These are phyloP conservation scores for Elysia chlorotica DNA, from an alignment of 1,140 invertebrate genomes.

Conservation along the genomic window DNA sequence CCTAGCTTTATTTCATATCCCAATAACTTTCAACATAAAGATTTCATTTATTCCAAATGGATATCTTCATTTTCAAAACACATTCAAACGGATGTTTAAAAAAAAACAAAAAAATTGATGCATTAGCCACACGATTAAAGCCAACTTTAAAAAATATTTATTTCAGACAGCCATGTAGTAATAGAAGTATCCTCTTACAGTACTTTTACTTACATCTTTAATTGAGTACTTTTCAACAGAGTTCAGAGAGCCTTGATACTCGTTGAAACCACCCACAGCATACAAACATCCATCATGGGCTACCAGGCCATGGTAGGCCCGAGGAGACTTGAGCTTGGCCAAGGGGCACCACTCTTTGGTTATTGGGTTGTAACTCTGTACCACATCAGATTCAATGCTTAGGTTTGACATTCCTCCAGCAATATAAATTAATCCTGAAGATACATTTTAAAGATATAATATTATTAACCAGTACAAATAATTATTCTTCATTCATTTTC, in stretches of 20 bases:
- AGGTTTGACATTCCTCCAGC: slow-evolving; percentile 86
- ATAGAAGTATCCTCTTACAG: not conserved
- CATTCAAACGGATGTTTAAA: not conserved
- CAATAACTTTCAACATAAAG: not conserved
- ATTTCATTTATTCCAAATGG: not conserved
- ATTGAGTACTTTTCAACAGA: slow-evolving; percentile 89
- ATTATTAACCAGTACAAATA: no score
- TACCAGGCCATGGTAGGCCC: slow-evolving; percentile 85
- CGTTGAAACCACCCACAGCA: slow-evolving; percentile 85
- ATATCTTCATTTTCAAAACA: not conserved
- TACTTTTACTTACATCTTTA: slow-evolving; percentile 70
- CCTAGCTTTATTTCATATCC: no score
- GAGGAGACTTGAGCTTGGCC: slow-evolving; percentile 76
- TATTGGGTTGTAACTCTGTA: slow-evolving; percentile 78
- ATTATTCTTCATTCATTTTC: no score
- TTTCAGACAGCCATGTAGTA: no score
- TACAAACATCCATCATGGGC: slow-evolving; percentile 79
- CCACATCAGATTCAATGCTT: slow-evolving; percentile 75
- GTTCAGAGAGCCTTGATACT: slow-evolving; percentile 73
- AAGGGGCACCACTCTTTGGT: slow-evolving; percentile 78
- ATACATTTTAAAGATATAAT: no score
- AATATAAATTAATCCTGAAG: slow-evolving; percentile 86
- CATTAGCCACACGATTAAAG: not conserved
- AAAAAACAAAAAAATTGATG: not conserved
- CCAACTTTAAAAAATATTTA: not conserved